Conservation (phyloP, 2,888 invertebrate species). For the Cylindroiulus punctatus region DNA sequence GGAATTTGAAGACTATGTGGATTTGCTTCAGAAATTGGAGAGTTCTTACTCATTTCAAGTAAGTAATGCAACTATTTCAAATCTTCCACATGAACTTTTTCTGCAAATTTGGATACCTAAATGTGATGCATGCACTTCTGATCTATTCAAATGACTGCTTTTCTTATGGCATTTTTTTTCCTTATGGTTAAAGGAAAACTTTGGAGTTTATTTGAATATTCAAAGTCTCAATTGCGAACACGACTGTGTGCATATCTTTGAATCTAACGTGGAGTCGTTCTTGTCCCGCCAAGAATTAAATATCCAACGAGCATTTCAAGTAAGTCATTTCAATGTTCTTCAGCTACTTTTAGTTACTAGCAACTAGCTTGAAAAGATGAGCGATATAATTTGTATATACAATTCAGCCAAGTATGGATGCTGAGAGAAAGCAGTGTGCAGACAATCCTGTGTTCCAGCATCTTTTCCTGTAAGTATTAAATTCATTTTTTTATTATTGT, state of each 20-base stretch:
- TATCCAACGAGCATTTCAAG: background rate
- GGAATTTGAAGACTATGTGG: background rate
- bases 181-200: background rate
- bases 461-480: constrained; percentile 16
- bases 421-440: constrained; percentile 9
- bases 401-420: background rate
- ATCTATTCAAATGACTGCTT: background rate
- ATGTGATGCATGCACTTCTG: too few species aligned
- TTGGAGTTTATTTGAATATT: constrained; percentile 3
- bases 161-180: background rate
- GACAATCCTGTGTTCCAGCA: constrained; percentile 16
- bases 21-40: background rate
- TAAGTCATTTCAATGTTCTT: background rate
- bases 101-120: too few species aligned
- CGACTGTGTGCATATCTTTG: background rate
- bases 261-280: background rate
- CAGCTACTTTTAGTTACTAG: background rate
- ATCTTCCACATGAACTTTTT: background rate
- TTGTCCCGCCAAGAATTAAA: constrained; percentile 14
- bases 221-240: background rate
- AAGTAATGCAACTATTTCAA: background rate
- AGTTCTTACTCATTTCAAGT: constrained; percentile 6
- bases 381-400: background rate
- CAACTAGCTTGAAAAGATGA: background rate
- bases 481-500: background rate